Conservation (phyloP, 2,113 vertebrate genomes). For the Pteronura brasiliensis region DNA sequence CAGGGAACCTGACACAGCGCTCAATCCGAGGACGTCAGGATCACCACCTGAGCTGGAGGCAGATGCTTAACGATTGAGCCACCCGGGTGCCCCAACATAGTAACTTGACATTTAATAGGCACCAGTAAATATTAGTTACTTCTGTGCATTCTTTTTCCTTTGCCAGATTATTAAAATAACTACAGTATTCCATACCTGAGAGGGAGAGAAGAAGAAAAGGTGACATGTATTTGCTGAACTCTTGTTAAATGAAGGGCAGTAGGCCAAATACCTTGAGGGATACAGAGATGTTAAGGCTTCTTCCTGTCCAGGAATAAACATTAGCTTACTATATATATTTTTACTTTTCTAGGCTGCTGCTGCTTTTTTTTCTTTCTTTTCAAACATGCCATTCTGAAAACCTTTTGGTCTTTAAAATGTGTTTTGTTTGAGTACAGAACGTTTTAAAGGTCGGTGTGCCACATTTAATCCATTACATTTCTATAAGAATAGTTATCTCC, state of each 20-base stretch:
- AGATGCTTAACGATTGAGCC: too few relatives aligned
- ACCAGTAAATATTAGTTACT: conserved; percentile 48
- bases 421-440: conserved; percentile 54
- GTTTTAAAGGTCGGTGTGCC: conserved; percentile 32
- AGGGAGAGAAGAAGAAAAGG: neutral
- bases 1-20: too few relatives aligned
- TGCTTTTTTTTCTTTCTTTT: neutral
- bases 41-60: too few relatives aligned
- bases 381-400: conserved; percentile 28
- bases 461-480: conserved; percentile 32
- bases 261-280: conserved; percentile 27
- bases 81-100: neutral
- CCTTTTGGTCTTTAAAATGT: conserved; percentile 16
- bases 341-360: neutral
- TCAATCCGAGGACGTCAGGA: too few relatives aligned
- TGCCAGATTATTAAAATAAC: conserved; percentile 46
- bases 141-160: conserved; percentile 33
- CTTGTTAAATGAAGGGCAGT: conserved; percentile 18
- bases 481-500: neutral
- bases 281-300: conserved; percentile 18
- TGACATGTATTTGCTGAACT: conserved; percentile 34
- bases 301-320: conserved; percentile 25
- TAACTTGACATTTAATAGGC: conserved; percentile 1
- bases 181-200: neutral
- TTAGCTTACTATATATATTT: conserved; percentile 18